These are phyloP conservation scores for Xenopus tropicalis DNA, from an alignment of 2,113 vertebrate genomes.

Conservation along the genomic window UCB_Xtro_10.0 CM004451.2:16590501-16591000, in stretches of 20 bases:
- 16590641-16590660: not conserved
- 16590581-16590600: slow-evolving; percentile 8
- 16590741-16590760: not conserved
- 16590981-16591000: too few relatives aligned
- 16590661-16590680: slow-evolving; percentile 9
- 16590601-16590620: not conserved
- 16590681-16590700: slow-evolving; percentile 7
- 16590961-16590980: too few relatives aligned
- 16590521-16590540: slow-evolving; percentile 14
- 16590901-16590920: too few relatives aligned
- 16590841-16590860: too few relatives aligned
- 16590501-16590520: not conserved
- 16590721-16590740: slow-evolving; percentile 29
- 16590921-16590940: too few relatives aligned
- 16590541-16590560: slow-evolving; percentile 7
- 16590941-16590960: too few relatives aligned
- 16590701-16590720: slow-evolving; percentile 28
- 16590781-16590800: not conserved
- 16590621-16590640: slow-evolving; percentile 33
- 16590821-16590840: too few relatives aligned
- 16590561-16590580: slow-evolving; percentile 8
- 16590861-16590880: too few relatives aligned
- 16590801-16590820: not conserved
- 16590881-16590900: too few relatives aligned
- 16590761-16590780: too few relatives aligned